Evolutionary conservation across 64 coral and sea anemone species (phyloP).

Genomic region (Montipora efflorescens): DNA sequence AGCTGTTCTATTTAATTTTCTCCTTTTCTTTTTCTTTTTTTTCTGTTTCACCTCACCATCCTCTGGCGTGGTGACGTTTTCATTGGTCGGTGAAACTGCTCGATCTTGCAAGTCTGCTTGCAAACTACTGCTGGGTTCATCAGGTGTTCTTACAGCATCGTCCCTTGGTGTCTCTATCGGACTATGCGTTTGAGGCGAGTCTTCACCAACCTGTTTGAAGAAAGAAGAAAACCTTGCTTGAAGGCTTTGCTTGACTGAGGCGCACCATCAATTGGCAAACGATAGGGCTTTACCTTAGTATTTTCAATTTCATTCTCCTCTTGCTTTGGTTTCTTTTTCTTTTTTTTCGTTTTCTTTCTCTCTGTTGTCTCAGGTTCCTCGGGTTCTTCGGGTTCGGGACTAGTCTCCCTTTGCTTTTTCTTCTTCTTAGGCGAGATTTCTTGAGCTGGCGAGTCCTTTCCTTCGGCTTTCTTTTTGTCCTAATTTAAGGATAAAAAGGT

Average conservation of each 20-base stretch:
- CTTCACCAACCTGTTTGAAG: background rate
- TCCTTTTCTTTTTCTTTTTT: conserved; percentile 90
- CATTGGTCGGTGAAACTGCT: conserved; percentile 4
- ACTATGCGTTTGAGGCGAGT: background rate
- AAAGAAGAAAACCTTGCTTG: background rate
- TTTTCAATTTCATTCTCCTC: conserved; percentile 1
- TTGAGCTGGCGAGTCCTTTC: background rate
- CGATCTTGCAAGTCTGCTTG: background rate
- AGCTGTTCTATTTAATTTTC: conserved; percentile 63
- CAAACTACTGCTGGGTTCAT: conserved; percentile 5
- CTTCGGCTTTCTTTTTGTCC: conserved; percentile 23
- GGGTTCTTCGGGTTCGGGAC: background rate
- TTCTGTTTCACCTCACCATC: conserved; percentile 68
- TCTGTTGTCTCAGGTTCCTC: conserved; percentile 8
- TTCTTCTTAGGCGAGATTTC: conserved; percentile 25
- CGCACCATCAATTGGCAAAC: no score
- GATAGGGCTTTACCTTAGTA: background rate
- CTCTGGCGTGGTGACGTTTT: conserved; percentile 22
- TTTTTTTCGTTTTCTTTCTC: conserved; percentile 73
- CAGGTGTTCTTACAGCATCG: background rate
- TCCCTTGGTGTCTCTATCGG: background rate
- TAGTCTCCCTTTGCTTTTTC: conserved; percentile 17
- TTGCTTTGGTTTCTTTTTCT: conserved; percentile 54
- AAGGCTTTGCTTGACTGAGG: no score
- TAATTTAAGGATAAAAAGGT: background rate